Evolutionary conservation across 1,140 invertebrate species (phyloP), one percentile per base, ranked within the genome.

Genomic region (Thrips palmi): DNA sequence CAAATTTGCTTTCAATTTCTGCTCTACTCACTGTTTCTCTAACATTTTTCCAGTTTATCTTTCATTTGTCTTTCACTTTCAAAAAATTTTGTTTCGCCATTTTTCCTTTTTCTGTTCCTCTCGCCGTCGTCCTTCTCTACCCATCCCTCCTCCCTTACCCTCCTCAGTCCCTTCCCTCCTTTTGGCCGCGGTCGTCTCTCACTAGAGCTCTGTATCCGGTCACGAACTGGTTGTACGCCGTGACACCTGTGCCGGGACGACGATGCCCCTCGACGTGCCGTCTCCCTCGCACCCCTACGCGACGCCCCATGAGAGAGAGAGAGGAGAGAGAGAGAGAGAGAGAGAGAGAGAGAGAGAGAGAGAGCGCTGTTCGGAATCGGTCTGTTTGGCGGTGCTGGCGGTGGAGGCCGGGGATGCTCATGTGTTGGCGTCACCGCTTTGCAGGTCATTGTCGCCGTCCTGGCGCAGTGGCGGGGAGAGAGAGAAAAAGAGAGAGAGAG

Each of bases 261-360:
- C n/a, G n/a, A n/a, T n/a, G n/a, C n/a, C n/a, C n/a, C n/a, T n/a
- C n/a, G n/a, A n/a, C n/a, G n/a, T n/a, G n/a, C n/a, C n/a, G n/a
- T n/a, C n/a, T n/a, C n/a, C n/a, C n/a, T n/a, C n/a, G n/a, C n/a
- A n/a, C n/a, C 30, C 4, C 30, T 32, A 14, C 30, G 19, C 4
- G 14, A 14, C 19, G 15, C n/a, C 30, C 11, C n/a, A 8, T 36
- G n/a, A 39, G 28, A 39, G 29, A n/a, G 27, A 18, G 17, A 27
- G 10, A 27, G 3, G 21, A 28, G 35, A 5, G 21, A 12, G 35
- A 25, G n/a, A 17, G 21, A 37, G 35, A 37, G n/a, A 12, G 21
- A 37, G 35, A 37, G n/a, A 12, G 21, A 37, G 35, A 37, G n/a
- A 12, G 21, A 37, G 35, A 25, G 5, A 25, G 35, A 37, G 35